Conservation (phyloP, 2,113 vertebrate genomes). For the Picathartes gymnocephalus region DNA sequence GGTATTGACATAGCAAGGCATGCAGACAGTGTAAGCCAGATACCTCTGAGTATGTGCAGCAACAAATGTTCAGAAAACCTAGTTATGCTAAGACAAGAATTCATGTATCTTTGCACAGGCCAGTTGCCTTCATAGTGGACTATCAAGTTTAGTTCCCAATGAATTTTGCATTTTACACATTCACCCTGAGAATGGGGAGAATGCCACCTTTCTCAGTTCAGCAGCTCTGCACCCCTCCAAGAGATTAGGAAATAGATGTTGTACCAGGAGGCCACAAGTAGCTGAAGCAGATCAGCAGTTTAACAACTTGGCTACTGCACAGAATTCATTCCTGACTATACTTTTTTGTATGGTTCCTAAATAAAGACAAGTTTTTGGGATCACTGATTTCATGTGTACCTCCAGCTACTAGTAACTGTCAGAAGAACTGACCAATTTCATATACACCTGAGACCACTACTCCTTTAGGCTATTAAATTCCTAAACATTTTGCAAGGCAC, state of each 20-base stretch:
- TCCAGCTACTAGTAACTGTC: not conserved
- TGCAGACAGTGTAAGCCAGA: not conserved
- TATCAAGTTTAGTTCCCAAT: not conserved
- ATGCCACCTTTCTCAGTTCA: not conserved
- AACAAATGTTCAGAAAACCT: not conserved
- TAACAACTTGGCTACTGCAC: not conserved
- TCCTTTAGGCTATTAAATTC: not conserved
- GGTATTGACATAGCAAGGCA: not conserved
- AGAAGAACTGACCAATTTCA: not conserved
- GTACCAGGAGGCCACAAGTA: not conserved
- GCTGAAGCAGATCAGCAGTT: not conserved
- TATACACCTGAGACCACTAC: not conserved
- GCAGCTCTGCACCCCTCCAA: not conserved
- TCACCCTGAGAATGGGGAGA: not conserved
- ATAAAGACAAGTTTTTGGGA: not conserved
- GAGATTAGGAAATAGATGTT: not conserved
- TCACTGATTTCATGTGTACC: not conserved
- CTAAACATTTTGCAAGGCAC: not conserved
- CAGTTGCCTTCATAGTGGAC: not conserved
- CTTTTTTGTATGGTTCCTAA: not conserved
- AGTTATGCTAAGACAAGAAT: not conserved
- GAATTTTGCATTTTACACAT: not conserved
- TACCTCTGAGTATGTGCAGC: not conserved
- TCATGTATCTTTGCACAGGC: not conserved
- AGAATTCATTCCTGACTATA: not conserved